A percentile compares a stretch with the other conserved stretches of the same genome.
Evolutionary conservation across 2,888 invertebrate species (phyloP).

Genomic region (Scrobipalpa costella): DNA sequence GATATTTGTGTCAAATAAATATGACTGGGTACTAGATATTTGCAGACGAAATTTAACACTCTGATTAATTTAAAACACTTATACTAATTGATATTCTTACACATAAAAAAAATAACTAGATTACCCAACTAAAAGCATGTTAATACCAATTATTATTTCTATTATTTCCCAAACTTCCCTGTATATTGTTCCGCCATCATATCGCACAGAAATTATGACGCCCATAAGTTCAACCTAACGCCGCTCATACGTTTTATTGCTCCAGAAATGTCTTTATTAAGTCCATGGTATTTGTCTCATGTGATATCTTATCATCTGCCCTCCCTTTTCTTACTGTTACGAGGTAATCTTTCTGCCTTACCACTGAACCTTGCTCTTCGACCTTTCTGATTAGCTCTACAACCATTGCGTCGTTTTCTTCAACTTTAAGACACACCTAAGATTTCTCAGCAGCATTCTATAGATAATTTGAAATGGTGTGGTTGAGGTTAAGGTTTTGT

Average conservation of each 20-base stretch:
- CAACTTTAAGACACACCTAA: neutral
- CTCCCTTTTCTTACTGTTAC: constrained; percentile 39
- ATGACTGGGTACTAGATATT: too few relatives aligned
- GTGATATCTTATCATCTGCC: constrained; percentile 49
- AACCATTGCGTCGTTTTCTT: constrained; percentile 32
- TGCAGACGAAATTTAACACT: too few relatives aligned
- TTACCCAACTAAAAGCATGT: neutral
- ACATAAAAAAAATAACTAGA: too few relatives aligned
- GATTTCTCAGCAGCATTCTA: constrained; percentile 30
- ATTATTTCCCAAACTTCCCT: constrained; percentile 11
- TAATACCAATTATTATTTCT: neutral
- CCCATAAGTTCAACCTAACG: constrained; percentile 56
- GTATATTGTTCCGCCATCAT: constrained; percentile 47
- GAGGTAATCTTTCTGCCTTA: constrained; percentile 41
- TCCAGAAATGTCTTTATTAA: constrained; percentile 62
- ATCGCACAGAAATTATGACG: constrained; percentile 52
- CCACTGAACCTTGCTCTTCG: constrained; percentile 30
- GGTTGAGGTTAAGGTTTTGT: constrained; percentile 26
- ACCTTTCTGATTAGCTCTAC: constrained; percentile 24
- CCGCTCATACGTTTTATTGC: constrained; percentile 59
- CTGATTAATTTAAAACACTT: too few relatives aligned
- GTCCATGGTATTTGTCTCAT: constrained; percentile 59
- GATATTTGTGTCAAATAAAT: too few relatives aligned
- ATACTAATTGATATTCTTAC: too few relatives aligned
- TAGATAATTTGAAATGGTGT: constrained; percentile 21